A percentile compares a stretch with the other conserved stretches of the same genome.
These are phyloP conservation scores for Cyanistes caeruleus DNA, from an alignment of 2,113 vertebrate species.

Conservation along the genomic window DNA sequence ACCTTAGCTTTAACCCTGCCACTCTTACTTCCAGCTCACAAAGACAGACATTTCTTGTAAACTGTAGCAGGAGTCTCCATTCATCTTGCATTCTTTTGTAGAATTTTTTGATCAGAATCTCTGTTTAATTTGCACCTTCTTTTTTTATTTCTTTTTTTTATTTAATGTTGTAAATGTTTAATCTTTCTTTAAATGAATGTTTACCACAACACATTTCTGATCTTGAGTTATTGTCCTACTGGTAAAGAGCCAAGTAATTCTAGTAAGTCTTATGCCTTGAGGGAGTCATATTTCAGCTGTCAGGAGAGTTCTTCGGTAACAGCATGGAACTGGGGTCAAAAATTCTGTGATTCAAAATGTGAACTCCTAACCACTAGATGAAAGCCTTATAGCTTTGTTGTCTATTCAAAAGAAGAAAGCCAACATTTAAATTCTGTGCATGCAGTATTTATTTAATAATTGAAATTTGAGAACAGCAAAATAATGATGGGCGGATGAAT, in stretches of 20 bases:
- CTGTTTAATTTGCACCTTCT: not conserved
- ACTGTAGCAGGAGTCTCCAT: not conserved
- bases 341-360: not conserved
- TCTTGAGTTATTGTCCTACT: not conserved
- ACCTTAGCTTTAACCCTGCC: not conserved
- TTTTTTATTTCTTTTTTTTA: not conserved
- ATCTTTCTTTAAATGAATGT: not conserved
- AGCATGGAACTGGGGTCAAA: not conserved
- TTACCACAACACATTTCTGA: not conserved
- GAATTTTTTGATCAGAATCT: not conserved
- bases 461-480: not conserved
- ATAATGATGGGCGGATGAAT: not conserved
- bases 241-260: conserved; percentile 13
- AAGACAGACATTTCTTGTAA: not conserved
- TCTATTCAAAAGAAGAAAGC: not conserved
- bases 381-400: conserved; percentile 16
- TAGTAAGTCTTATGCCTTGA: not conserved
- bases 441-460: not conserved
- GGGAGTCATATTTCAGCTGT: not conserved
- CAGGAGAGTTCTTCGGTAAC: not conserved
- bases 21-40: not conserved
- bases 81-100: not conserved
- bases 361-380: not conserved
- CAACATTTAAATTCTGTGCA: not conserved
- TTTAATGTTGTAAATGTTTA: not conserved